Evolutionary conservation across 2,888 invertebrate genomes (phyloP).

Genomic region (Micoletzkya japonica): DNA sequence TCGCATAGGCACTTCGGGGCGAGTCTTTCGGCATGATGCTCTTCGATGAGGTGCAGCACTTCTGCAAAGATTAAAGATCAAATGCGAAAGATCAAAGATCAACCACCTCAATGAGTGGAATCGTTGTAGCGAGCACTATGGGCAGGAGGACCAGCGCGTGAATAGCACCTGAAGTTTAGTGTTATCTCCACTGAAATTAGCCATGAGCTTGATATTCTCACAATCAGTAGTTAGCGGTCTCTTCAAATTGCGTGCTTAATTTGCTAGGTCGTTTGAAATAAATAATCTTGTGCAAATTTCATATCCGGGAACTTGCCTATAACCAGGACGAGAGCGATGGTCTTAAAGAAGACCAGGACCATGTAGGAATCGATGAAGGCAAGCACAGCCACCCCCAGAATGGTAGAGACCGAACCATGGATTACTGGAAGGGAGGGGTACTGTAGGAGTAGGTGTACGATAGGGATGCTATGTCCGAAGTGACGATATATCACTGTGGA

Average conservation of each 20-base stretch:
- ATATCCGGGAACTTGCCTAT: slow-evolving; percentile 40
- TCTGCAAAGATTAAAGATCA: slow-evolving; percentile 3
- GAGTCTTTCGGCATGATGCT: slow-evolving; percentile 31
- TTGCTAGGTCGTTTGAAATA: neutral
- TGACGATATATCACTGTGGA: neutral
- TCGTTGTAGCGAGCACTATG: slow-evolving; percentile 60
- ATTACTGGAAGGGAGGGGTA: slow-evolving; percentile 69
- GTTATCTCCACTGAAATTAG: neutral
- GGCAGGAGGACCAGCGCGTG: slow-evolving; percentile 88
- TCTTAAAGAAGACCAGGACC: slow-evolving; percentile 84
- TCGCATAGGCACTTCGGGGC: slow-evolving; percentile 45
- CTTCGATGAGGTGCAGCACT: slow-evolving; percentile 27
- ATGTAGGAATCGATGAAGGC: slow-evolving; percentile 89
- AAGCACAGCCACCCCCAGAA: slow-evolving; percentile 83
- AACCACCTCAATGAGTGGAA: slow-evolving; percentile 52
- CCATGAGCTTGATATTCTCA: neutral
- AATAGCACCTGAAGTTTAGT: slow-evolving; percentile 76
- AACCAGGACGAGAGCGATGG: slow-evolving; percentile 81
- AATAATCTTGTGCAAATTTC: neutral
- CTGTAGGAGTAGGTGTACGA: neutral
- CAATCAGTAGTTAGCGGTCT: neutral
- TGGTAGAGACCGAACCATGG: slow-evolving; percentile 88
- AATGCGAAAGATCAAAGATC: neutral
- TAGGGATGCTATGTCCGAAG: neutral
- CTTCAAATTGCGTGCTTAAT: neutral